phyloP scores from a whole-genome alignment of 92 coral and sea anemone genomes.

The Actinostola sp. region DNA sequence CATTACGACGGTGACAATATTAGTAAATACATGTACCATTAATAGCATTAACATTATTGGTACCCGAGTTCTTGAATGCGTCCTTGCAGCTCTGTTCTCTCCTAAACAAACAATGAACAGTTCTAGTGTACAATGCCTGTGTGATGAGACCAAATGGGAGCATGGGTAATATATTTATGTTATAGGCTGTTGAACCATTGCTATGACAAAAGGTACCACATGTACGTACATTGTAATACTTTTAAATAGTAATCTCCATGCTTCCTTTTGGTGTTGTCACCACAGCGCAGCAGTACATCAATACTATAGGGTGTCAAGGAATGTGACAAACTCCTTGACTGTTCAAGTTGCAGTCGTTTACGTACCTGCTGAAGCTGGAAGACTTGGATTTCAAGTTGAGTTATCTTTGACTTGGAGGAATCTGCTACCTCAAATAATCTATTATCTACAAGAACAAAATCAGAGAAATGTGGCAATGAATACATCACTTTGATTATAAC shows the following conservation, averaged over 20 bases:
- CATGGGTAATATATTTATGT: too few species aligned
- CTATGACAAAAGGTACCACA: too few species aligned
- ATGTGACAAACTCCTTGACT: too few species aligned
- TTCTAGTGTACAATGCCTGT: background rate
- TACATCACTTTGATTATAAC: background rate
- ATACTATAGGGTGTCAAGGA: too few species aligned
- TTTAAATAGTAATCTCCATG: too few species aligned
- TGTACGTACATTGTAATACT: too few species aligned
- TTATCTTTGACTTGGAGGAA: conserved; percentile 84
- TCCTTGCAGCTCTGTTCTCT: conserved; percentile 83
- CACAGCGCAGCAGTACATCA: too few species aligned
- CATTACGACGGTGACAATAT: too few species aligned
- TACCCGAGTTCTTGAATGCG: conserved; percentile 84
- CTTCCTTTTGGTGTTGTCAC: too few species aligned
- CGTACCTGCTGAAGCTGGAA: conserved; percentile 89
- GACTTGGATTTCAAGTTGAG: conserved; percentile 91
- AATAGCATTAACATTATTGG: too few species aligned
- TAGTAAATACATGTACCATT: too few species aligned
- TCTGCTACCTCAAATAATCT: conserved; percentile 98
- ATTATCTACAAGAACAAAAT: conserved; percentile 70
- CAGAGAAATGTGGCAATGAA: background rate
- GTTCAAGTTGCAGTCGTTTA: background rate
- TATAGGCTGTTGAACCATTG: too few species aligned
- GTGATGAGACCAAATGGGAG: background rate
- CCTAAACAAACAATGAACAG: conserved; percentile 43